These are phyloP conservation scores for Holacanthella duospinosa DNA, from an alignment of 2,888 invertebrate genomes.

Conservation along the genomic window DNA sequence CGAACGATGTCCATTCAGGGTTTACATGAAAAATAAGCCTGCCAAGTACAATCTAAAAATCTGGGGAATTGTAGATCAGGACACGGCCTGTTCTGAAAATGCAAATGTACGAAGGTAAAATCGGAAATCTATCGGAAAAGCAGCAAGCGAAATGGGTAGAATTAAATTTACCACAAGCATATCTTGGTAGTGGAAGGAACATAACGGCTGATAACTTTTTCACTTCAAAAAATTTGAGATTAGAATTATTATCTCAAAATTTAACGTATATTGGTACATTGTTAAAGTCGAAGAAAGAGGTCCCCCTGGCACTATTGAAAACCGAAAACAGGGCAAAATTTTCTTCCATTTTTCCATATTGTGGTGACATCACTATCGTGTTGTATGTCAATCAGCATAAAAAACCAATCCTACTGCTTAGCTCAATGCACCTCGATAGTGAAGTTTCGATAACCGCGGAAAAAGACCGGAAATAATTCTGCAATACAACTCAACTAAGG, in stretches of 20 bases:
- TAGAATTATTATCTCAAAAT: background rate
- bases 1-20: background rate
- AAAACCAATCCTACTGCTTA: background rate
- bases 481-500: background rate
- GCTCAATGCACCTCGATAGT: background rate
- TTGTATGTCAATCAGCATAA: background rate
- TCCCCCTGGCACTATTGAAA: background rate
- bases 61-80: background rate
- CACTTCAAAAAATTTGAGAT: background rate
- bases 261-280: background rate
- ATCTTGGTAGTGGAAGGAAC: background rate
- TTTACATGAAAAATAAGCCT: background rate
- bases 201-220: background rate
- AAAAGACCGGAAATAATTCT: background rate
- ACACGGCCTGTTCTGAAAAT: background rate
- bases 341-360: background rate
- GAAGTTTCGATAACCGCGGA: background rate
- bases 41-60: background rate
- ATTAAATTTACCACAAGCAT: background rate
- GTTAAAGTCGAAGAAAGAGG: background rate
- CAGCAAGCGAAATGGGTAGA: background rate
- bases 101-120: background rate
- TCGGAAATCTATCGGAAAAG: background rate
- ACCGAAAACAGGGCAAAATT: background rate
- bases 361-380: background rate